Conservation (phyloP, 2,797 vertebrate species). For the Ficedula albicollis region DNA sequence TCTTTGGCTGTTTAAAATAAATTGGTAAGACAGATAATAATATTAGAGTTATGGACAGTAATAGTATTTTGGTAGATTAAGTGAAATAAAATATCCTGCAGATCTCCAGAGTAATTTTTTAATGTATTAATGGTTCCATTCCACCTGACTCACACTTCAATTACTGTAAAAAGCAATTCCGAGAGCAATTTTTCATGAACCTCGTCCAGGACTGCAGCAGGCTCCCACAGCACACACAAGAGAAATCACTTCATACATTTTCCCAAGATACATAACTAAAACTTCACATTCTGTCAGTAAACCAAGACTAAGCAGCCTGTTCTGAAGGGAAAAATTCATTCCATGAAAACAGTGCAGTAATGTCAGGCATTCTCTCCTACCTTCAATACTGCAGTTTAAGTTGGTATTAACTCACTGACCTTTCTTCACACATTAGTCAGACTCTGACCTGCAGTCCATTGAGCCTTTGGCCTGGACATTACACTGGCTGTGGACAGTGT, state of each 20-base stretch:
- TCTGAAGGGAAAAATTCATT: background rate
- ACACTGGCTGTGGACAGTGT: background rate
- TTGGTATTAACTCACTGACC: background rate
- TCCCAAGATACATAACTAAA: background rate
- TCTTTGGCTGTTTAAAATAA: background rate
- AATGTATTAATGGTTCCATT: background rate
- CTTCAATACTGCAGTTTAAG: background rate
- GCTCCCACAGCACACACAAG: background rate
- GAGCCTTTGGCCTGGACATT: background rate
- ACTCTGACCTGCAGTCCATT: background rate
- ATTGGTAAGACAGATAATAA: background rate
- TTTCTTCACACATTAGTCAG: background rate
- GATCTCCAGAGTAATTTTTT: background rate
- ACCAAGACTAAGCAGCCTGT: background rate
- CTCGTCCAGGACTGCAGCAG: background rate
- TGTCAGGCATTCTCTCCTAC: background rate
- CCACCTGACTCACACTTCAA: background rate
- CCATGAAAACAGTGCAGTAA: background rate
- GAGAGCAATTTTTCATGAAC: background rate
- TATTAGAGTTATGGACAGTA: background rate
- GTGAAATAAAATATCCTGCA: background rate
- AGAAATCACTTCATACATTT: background rate
- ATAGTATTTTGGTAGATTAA: background rate
- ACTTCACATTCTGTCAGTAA: background rate
- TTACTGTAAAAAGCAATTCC: background rate